A percentile compares a stretch with the other conserved stretches of the same genome.
These are phyloP conservation scores for Nettapus auritus DNA, from an alignment of 2,113 vertebrate species.

Conservation along the genomic window DNA sequence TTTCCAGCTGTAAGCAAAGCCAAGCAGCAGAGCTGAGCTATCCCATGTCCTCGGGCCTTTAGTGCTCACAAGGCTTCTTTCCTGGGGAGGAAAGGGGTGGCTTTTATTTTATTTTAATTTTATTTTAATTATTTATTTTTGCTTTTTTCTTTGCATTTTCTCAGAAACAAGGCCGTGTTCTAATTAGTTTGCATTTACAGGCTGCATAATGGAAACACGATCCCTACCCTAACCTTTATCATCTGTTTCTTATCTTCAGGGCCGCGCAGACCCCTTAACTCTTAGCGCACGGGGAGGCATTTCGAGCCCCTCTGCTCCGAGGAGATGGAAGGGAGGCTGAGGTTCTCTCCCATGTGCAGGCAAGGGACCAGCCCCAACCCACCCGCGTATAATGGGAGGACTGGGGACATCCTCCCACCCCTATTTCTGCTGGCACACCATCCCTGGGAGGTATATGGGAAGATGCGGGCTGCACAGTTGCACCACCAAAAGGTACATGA, in stretches of 20 bases:
- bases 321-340: neutral
- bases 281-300: neutral
- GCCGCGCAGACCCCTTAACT: neutral
- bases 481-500: neutral
- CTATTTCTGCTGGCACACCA: rapidly evolving
- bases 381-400: rapidly evolving
- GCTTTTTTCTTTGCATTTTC: neutral
- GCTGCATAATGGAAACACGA: neutral
- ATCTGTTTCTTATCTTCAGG: constrained; percentile 41
- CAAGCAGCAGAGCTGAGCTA: neutral
- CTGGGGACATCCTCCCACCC: rapidly evolving
- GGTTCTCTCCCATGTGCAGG: too few relatives aligned
- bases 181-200: neutral
- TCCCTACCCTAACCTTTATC: constrained; percentile 3
- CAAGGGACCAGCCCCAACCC: neutral
- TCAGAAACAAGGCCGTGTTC: constrained; percentile 13
- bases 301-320: neutral
- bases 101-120: too few relatives aligned
- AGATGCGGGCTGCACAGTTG: rapidly evolving
- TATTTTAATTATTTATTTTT: too few relatives aligned
- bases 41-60: neutral
- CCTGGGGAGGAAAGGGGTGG: neutral
- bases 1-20: neutral
- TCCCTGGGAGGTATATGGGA: neutral
- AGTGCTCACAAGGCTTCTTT: neutral